Evolutionary conservation across 2,113 vertebrate genomes (phyloP).

Genomic region (Heptranchias perlo): DNA sequence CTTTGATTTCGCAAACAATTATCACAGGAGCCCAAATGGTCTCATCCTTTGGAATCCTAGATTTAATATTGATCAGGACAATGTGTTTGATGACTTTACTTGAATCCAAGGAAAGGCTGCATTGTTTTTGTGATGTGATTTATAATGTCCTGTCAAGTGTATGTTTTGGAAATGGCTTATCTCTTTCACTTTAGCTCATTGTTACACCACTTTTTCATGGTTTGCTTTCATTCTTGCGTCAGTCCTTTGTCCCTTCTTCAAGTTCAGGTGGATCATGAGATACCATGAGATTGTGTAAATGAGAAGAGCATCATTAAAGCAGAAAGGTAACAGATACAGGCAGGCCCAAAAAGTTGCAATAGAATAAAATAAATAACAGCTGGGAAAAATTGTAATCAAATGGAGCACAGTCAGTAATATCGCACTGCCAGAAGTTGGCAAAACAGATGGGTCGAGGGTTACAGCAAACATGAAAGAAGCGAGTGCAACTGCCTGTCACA

Average conservation of each 20-base stretch:
- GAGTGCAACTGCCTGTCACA: neutral
- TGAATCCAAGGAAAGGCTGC: neutral
- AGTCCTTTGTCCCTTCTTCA: neutral
- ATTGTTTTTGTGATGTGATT: neutral
- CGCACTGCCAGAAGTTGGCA: neutral
- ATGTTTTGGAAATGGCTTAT: neutral
- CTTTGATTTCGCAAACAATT: neutral
- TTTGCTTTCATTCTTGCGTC: neutral
- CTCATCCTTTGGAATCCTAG: neutral
- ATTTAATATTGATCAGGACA: neutral
- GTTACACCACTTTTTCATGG: neutral
- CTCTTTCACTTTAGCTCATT: neutral
- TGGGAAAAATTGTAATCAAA: neutral
- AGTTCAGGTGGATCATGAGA: neutral
- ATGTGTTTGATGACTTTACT: neutral
- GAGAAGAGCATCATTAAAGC: neutral
- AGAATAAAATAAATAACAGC: neutral
- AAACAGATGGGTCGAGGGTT: neutral
- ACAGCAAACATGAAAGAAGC: neutral
- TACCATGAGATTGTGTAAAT: neutral
- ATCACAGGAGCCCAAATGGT: neutral
- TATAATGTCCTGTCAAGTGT: neutral
- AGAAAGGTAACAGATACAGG: neutral
- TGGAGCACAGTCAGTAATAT: neutral
- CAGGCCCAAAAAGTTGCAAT: too few species aligned